Base-by-base conservation (phyloP, 2,797 vertebrate genomes). In the Adrianichthys oophorus region DNA sequence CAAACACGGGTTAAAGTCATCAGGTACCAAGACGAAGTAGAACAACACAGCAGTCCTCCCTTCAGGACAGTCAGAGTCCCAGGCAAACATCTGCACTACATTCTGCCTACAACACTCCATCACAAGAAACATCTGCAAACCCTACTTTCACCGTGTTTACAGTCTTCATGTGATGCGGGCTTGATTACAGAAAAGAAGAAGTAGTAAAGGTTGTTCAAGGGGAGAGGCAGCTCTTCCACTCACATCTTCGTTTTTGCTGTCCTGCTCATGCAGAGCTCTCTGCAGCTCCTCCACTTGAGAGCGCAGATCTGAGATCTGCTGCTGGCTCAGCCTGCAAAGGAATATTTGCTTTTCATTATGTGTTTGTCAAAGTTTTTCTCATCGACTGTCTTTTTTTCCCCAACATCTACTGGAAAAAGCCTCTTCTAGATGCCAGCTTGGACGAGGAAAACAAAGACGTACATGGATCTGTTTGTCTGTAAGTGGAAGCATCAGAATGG, bases 211-310 rank as follows among this genome's bases (percentile, higher is more conserved):
- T 32, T 12, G 29, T 1, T 7, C 4, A 17, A 24, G 14, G 32
- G 16, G 24, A 41, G 43, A 41, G 1, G 10, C 12, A 15, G 26
- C 16, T 1, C 48, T 14, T 45, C 16, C 48, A 93, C 95, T 95
- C 89, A 97, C 95, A 10, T 96, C 94, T 65, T 95, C 93, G 0
- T 90, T 89, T 77, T 91, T 94, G 88, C 77, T 90, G 71, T 91
- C 94, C 79, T 94, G 95, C 54, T 95, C 93, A 70, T 94, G 94
- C 14, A 95, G 85, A 0, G 92, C 85, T 66, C 80, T 94, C 89
- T 96, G 95, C 14, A 96, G 89, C 57, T 95, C 94, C 70, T 95
- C 94, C 37, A 96, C 89, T 78, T 95, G 95, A 41, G 80, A 67
- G 18, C 88, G 87, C 62, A 97, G 90, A 76, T 95, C 93, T 0